Evolutionary conservation across 2,888 invertebrate species (phyloP), one percentile per base, ranked within the genome.

Genomic region (Itoplectis maculator): DNA sequence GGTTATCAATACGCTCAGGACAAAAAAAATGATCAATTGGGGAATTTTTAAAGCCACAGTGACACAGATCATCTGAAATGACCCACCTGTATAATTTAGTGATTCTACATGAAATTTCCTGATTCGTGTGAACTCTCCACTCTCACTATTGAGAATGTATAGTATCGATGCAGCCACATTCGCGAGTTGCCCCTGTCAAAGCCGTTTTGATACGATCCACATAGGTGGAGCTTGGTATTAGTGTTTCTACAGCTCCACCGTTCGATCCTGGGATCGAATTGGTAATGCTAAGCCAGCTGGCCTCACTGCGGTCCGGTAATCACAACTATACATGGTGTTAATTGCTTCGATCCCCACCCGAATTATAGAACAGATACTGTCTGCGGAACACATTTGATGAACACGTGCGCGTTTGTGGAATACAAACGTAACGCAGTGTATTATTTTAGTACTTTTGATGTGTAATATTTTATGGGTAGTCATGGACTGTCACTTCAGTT

Each of bases 291-390:
- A 78, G 78, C 82, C 70, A 54, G 42, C 72, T 45, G 29, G 66
- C 66, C 59, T 75, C 75, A 69, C 74, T 54, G 65, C 65, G 69
- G 70, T 65, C 20, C 51, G 61, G 72, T 82, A 82, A 82, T 82
- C 82, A 82, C 79, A 59, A 79, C 70, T 79, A 70, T 79, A 82
- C 82, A 79, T 66, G 72, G 72, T 82, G 79, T 79, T 68, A 79
- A 79, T 79, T 79, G 79, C 61, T 49, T 69, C 61, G 72, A 79
- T 59, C 65, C 56, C 70, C 72, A 37, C 75, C 35, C 75, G 37
- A 70, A 75, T 79, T 72, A 76, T 79, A 66, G 70, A 75, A 79
- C 70, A 61, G 69, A 51, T 72, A 40, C 35, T 45, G 40, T 29
- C 37, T 56, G 61, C 40, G 56, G 18, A 15, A 29, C 7, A 20